Percentiles rank a stretch among this genome's conserved stretches.
phyloP scores from a whole-genome alignment of 2,888 invertebrate genomes.

The Sinelater perroti region DNA sequence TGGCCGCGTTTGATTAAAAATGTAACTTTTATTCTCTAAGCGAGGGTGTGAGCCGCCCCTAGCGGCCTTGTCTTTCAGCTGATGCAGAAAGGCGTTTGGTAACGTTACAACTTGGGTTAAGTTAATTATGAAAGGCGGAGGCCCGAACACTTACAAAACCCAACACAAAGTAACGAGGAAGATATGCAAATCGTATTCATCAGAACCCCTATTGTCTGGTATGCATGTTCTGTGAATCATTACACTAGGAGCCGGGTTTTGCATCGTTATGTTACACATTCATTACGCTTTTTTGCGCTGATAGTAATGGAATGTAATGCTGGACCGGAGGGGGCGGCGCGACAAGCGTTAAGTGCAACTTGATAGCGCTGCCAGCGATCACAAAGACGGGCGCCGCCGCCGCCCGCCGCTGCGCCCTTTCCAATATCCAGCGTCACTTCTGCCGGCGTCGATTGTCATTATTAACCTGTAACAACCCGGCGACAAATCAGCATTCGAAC shows the following conservation, averaged over 20 bases:
- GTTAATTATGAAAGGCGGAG: slow-evolving; percentile 51
- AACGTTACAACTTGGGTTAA: slow-evolving; percentile 48
- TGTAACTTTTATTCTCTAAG: slow-evolving; percentile 10
- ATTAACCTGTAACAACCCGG: slow-evolving; percentile 29
- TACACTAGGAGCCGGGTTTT: slow-evolving; percentile 45
- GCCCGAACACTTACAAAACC: slow-evolving; percentile 51
- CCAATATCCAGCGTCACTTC: neutral
- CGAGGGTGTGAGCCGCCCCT: neutral
- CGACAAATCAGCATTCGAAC: slow-evolving; percentile 46
- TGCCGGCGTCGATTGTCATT: slow-evolving; percentile 10
- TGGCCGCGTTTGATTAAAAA: slow-evolving; percentile 15
- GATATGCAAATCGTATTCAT: slow-evolving; percentile 59
- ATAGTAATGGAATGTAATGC: slow-evolving; percentile 46
- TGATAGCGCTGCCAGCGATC: slow-evolving; percentile 41
- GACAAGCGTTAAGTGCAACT: slow-evolving; percentile 43
- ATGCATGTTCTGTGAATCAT: slow-evolving; percentile 53
- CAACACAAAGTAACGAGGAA: slow-evolving; percentile 58
- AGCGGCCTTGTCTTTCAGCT: slow-evolving; percentile 1
- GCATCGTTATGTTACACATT: slow-evolving; percentile 50
- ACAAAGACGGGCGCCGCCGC: slow-evolving; percentile 22
- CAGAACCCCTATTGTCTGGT: slow-evolving; percentile 56
- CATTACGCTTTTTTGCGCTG: slow-evolving; percentile 46
- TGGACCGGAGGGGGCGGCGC: slow-evolving; percentile 30
- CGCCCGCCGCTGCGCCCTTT: neutral
- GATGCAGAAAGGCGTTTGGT: slow-evolving; percentile 34